Base-by-base conservation (phyloP, 2,888 invertebrate genomes). In the Mayetiola destructor region DNA sequence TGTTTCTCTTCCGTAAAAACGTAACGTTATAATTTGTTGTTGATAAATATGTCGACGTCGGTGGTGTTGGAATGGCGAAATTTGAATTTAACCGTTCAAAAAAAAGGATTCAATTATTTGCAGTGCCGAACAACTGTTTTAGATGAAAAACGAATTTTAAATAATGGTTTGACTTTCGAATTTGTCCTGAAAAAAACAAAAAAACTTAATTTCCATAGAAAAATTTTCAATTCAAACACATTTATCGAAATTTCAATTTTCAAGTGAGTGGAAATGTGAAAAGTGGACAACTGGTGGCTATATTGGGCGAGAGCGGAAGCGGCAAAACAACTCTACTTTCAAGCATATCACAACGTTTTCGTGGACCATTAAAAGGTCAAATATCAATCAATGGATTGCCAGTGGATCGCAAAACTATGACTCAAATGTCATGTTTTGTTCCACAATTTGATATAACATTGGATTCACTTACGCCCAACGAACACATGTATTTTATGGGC, bases 401-500 rank as follows among this genome's bases (percentile, higher is more conserved):
- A 48, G 77, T 84, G 55, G 77, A 80, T 14, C 77, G 78, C 42
- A 75, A 79, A 62, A 75, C 81, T 56, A 82, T 88, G 73, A 77
- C 84, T 62, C 78, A 80, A 64, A 80, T 89, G 62, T 88, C 89
- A 2, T 86, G 86, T 60, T 92, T 90, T 71, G 81, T 91, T 48
- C 89, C 90, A 6, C 92, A 93, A 68, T 82, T 86, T 62, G 90
- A 91, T 71, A 75, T 90, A 63, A 84, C 85, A 60, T 78, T 89
- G 18, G 84, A 85, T 57, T 80, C 84, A 23, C 74, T 92, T 59
- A 86, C 85, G 0, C 87, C 89, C 12, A 72, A 77, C 59, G 92
- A 92, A 68, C 90, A 91, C 68, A 80, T 92, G 71, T 80, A 80
- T 66, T 90, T 92, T 68, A 88, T 89, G 85, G 92, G 52, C 21